Conservation (phyloP, 1,140 invertebrate species). For the Papilio glaucus region DNA sequence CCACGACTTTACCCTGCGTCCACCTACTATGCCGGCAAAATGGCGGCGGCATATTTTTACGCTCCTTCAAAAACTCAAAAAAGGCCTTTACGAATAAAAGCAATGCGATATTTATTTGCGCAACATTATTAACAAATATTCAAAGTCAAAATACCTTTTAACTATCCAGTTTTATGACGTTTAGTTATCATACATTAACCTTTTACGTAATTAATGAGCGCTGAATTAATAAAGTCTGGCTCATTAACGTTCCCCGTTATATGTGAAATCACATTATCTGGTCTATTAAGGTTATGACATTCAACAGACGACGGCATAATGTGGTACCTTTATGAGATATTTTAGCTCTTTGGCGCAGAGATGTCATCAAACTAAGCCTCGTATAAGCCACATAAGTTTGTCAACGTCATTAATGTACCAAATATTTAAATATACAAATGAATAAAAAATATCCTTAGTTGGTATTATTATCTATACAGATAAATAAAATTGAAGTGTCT, state of each 20-base stretch:
- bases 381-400: not conserved
- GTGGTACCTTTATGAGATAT: slow-evolving; percentile 43
- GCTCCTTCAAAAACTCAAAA: no score
- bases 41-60: no score
- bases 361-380: slow-evolving; percentile 8
- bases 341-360: slow-evolving; percentile 18
- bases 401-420: not conserved
- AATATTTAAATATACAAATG: not conserved
- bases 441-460: not conserved
- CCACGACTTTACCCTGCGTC: no score
- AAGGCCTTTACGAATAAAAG: no score
- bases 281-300: slow-evolving; percentile 43
- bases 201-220: not conserved
- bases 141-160: not conserved
- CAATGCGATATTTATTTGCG: no score
- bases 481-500: no score
- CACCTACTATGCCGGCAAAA: no score
- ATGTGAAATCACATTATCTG: slow-evolving; percentile 42
- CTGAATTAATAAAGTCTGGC: slow-evolving; percentile 2
- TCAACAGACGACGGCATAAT: slow-evolving; percentile 37
- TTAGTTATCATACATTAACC: not conserved
- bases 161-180: not conserved
- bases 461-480: no score
- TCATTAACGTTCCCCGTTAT: not conserved
- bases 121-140: no score